Evolutionary conservation across 2,797 vertebrate species (phyloP).

Genomic region (Apogon talboti): DNA sequence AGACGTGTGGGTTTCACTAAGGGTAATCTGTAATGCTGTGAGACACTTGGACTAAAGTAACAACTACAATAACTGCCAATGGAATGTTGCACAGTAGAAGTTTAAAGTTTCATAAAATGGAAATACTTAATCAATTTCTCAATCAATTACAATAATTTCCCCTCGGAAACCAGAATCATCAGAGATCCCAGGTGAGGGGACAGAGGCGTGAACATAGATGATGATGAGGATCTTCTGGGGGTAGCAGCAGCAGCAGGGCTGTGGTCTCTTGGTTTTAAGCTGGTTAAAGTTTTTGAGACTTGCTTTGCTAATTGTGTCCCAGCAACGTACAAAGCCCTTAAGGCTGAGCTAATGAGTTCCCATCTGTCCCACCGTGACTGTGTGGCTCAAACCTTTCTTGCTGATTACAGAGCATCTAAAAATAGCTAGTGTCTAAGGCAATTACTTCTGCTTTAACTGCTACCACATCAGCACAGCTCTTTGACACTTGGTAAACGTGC

Average conservation of each 20-base stretch:
- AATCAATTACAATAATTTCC: no score
- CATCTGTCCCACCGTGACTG: constrained; percentile 64
- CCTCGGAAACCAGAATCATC: no score
- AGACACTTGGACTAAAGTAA: no score
- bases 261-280: constrained; percentile 65
- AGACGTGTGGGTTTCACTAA: no score
- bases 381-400: constrained; percentile 54
- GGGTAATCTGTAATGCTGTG: no score
- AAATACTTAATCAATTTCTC: no score
- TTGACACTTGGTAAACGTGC: constrained; percentile 17
- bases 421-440: constrained; percentile 60
- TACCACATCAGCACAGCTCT: constrained; percentile 19
- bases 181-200: background rate
- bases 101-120: no score
- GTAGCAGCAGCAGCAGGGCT: constrained; percentile 37
- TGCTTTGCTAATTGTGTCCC: constrained; percentile 73
- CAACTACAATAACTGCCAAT: no score
- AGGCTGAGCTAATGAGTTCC: constrained; percentile 74
- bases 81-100: no score
- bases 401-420: constrained; percentile 63
- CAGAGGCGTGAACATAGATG: background rate
- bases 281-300: constrained; percentile 72
- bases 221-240: constrained; percentile 18
- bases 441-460: constrained; percentile 33
- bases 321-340: constrained; percentile 60